These are phyloP conservation scores for Amblyteles armatorius DNA, from an alignment of 2,888 invertebrate genomes.

Conservation along the genomic window DNA sequence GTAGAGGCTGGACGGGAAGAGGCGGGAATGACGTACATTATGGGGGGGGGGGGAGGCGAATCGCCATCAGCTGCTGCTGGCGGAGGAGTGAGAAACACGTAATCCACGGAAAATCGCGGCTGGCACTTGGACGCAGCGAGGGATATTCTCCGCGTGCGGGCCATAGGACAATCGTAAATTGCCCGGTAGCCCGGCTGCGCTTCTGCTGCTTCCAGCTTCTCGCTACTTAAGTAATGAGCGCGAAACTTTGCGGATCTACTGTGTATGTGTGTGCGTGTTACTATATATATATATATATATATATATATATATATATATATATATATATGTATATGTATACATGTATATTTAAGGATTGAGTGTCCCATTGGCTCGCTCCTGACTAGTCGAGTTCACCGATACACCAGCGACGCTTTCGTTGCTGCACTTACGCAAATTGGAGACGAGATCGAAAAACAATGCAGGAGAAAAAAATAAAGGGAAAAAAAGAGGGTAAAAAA, in stretches of 20 bases:
- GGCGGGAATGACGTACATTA: conserved; percentile 51
- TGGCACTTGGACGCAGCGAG: conserved; percentile 22
- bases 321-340: background rate
- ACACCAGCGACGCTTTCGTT: conserved; percentile 44
- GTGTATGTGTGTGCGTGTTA: background rate
- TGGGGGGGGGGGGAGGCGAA: conserved; percentile 19
- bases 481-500: conserved; percentile 14
- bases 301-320: conserved; percentile 17
- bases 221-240: conserved; percentile 78
- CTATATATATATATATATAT: background rate
- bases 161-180: conserved; percentile 75
- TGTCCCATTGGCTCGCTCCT: conserved; percentile 17
- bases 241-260: conserved; percentile 71
- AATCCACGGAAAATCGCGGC: conserved; percentile 68
- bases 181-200: conserved; percentile 52
- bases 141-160: conserved; percentile 28
- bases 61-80: conserved; percentile 58
- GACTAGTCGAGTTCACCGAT: conserved; percentile 44
- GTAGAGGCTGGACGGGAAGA: conserved; percentile 31
- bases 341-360: conserved; percentile 1
- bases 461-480: conserved; percentile 41
- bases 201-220: conserved; percentile 58
- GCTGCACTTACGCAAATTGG: conserved; percentile 75
- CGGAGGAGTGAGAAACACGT: conserved; percentile 57
- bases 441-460: conserved; percentile 67